Conservation (phyloP, 1,140 invertebrate genomes). For the Drosophila pruinosa region DNA sequence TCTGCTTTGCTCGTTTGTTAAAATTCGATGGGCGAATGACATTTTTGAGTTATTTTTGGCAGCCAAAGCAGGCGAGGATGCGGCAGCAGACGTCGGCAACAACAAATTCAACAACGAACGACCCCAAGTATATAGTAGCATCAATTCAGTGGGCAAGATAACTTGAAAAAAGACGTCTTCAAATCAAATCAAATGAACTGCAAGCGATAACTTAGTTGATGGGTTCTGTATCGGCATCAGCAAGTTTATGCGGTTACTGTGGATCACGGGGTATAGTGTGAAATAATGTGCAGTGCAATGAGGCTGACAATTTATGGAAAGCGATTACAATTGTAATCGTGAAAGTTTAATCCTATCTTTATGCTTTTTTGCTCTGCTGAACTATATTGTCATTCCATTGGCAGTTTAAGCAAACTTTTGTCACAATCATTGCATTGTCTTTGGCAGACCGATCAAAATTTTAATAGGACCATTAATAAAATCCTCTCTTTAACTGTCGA, state of each 20-base stretch:
- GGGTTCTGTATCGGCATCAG: neutral
- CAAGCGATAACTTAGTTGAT: constrained; percentile 75
- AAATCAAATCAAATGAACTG: constrained; percentile 64
- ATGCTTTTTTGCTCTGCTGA: neutral
- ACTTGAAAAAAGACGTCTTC: constrained; percentile 19
- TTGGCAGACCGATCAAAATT: constrained; percentile 76
- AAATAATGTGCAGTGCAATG: constrained; percentile 11
- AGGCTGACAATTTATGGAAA: neutral
- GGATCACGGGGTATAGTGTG: constrained; percentile 13
- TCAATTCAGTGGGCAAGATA: constrained; percentile 40
- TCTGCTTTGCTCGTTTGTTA: constrained; percentile 62
- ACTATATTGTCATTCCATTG: constrained; percentile 56
- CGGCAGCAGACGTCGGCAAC: constrained; percentile 31
- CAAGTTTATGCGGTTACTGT: neutral
- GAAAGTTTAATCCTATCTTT: neutral
- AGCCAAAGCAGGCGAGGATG: constrained; percentile 26
- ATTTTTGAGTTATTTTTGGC: constrained; percentile 82
- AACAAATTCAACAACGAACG: constrained; percentile 12
- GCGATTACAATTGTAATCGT: neutral
- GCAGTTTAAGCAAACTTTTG: constrained; percentile 66
- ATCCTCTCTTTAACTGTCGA: constrained; percentile 68
- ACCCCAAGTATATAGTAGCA: constrained; percentile 22
- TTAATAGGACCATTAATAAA: constrained; percentile 82
- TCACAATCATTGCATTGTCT: constrained; percentile 59
- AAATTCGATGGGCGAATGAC: constrained; percentile 81